Percentiles rank a stretch among this genome's conserved stretches.
These are phyloP conservation scores for Ara ararauna DNA, from an alignment of 2,797 vertebrate species.

Conservation along the genomic window DNA sequence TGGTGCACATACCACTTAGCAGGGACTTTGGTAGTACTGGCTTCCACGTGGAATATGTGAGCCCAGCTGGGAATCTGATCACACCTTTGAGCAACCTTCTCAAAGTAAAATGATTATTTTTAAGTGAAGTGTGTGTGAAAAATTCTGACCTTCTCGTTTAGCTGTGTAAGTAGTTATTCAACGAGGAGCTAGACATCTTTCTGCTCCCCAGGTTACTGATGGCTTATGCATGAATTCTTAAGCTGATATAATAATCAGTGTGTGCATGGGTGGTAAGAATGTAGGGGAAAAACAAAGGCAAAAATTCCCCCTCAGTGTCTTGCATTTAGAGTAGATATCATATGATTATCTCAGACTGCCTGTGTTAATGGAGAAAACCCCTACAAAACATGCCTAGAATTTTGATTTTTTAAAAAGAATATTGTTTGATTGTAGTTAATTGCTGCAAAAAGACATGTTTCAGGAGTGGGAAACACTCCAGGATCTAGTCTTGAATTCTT, in stretches of 20 bases:
- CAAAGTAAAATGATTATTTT: neutral
- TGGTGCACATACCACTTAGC: neutral
- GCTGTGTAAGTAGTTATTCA: neutral
- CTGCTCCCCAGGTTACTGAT: neutral
- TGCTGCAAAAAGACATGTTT: neutral
- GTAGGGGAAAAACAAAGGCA: neutral
- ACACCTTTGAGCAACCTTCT: neutral
- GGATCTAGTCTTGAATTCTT: neutral
- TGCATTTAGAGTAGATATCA: neutral
- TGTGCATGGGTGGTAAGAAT: neutral
- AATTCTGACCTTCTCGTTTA: neutral
- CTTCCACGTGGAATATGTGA: neutral
- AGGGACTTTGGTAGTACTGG: neutral
- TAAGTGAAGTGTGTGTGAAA: neutral
- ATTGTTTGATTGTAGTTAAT: neutral
- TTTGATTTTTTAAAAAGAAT: neutral
- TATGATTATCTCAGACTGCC: neutral
- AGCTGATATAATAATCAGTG: neutral
- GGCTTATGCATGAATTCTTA: neutral
- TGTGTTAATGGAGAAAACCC: neutral
- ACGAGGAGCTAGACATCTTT: neutral
- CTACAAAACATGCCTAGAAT: neutral
- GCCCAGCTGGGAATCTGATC: neutral
- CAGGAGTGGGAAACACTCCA: neutral
- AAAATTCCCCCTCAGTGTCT: rapidly evolving